Conservation (phyloP, 2,797 vertebrate species). For the Astyanax mexicanus region DNA sequence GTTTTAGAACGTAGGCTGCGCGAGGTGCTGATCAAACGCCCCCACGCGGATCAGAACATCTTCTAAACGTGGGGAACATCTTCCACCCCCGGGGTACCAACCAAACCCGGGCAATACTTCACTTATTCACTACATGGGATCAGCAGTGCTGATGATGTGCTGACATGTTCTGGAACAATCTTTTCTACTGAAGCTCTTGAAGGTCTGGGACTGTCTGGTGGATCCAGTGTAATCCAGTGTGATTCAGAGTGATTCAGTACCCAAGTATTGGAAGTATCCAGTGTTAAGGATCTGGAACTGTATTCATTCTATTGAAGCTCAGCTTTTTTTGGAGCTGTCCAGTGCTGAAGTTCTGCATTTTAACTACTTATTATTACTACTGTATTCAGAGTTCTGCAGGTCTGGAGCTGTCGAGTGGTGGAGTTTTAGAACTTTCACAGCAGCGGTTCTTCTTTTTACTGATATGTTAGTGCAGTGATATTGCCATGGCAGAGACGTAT, state of each 20-base stretch:
- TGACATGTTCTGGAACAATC: background rate
- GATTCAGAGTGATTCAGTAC: background rate
- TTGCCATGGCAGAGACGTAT: slow-evolving; percentile 58
- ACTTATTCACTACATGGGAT: too few species aligned
- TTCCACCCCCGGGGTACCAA: slow-evolving; percentile 5
- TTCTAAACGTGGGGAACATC: slow-evolving; percentile 48
- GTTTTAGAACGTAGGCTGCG: slow-evolving; percentile 76
- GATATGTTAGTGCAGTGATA: too few species aligned
- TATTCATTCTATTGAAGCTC: too few species aligned
- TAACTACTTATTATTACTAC: too few species aligned
- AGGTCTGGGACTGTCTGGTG: background rate
- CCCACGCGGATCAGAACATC: slow-evolving; percentile 56
- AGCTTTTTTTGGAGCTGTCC: too few species aligned
- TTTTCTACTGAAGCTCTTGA: too few species aligned
- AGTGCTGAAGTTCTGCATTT: background rate
- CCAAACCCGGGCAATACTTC: background rate
- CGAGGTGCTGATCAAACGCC: slow-evolving; percentile 78
- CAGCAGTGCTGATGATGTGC: background rate
- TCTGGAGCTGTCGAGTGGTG: background rate
- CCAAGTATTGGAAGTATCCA: background rate
- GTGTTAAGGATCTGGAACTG: background rate
- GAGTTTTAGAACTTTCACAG: slow-evolving; percentile 51
- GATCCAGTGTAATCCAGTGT: too few species aligned
- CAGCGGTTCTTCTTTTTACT: too few species aligned
- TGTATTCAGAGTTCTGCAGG: background rate